phyloP scores from a whole-genome alignment of 2,888 invertebrate species.

The Drosophila suboccidentalis region DNA sequence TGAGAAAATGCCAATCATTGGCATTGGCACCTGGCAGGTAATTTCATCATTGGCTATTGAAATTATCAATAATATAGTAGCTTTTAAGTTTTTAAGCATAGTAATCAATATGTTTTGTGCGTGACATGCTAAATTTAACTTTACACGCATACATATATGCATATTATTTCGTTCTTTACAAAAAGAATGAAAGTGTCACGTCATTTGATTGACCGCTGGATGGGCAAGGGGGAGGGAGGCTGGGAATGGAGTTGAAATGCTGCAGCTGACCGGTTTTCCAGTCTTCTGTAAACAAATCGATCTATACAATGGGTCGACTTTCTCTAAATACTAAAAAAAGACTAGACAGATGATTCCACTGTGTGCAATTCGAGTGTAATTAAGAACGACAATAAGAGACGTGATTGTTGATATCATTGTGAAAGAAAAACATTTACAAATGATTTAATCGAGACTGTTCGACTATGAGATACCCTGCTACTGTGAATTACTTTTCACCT shows the following conservation, averaged over 20 bases:
- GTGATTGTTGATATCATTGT: not conserved
- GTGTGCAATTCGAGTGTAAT: constrained; percentile 3
- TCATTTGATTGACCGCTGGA: not conserved
- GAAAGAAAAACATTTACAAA: not conserved
- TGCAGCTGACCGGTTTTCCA: constrained; percentile 25
- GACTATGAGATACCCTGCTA: no score
- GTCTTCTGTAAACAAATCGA: constrained; percentile 30
- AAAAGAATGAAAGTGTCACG: not conserved
- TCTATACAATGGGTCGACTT: constrained; percentile 31
- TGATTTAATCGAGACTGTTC: no score
- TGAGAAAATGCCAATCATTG: constrained; percentile 89
- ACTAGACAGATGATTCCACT: not conserved
- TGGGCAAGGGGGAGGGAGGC: not conserved
- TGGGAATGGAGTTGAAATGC: constrained; percentile 8
- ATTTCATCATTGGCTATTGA: not conserved
- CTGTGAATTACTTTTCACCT: no score
- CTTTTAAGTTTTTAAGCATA: not conserved
- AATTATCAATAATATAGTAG: not conserved
- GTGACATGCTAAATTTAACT: not conserved
- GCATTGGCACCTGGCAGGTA: constrained; percentile 94
- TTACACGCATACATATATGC: not conserved
- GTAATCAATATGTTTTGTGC: not conserved
- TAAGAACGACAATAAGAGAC: not conserved
- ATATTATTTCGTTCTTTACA: not conserved
- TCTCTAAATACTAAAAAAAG: constrained; percentile 22